These are phyloP conservation scores for Luperina testacea DNA, from an alignment of 2,888 invertebrate species.

Conservation along the genomic window DNA sequence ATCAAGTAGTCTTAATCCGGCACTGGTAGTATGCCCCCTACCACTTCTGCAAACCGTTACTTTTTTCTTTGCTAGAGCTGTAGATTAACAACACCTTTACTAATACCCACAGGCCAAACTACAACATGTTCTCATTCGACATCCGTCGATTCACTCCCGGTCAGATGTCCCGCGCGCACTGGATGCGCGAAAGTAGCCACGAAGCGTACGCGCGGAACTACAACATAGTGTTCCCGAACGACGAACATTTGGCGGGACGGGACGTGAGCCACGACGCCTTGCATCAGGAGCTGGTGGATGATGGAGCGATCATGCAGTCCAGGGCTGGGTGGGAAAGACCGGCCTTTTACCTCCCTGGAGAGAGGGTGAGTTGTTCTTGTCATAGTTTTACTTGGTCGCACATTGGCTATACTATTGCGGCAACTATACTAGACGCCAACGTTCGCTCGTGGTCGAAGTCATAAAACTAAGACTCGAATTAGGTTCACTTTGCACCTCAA, in stretches of 20 bases:
- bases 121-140: constrained; percentile 96
- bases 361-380: constrained; percentile 73
- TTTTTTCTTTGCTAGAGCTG: neutral
- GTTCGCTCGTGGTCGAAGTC: neutral
- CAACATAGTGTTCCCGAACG: constrained; percentile 93
- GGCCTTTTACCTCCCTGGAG: constrained; percentile 92
- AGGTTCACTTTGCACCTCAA: neutral
- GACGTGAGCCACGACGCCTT: constrained; percentile 88
- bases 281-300: constrained; percentile 91
- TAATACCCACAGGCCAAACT: constrained; percentile 91
- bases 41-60: neutral
- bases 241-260: constrained; percentile 95
- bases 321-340: constrained; percentile 97
- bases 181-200: constrained; percentile 95
- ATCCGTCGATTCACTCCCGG: constrained; percentile 94
- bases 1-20: too few species aligned
- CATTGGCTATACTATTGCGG: neutral
- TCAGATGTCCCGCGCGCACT: constrained; percentile 92
- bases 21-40: neutral
- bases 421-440: neutral
- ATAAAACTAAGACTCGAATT: neutral
- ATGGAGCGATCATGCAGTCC: constrained; percentile 97
- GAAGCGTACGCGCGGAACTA: constrained; percentile 97
- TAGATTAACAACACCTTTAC: neutral
- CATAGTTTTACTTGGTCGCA: neutral